Evolutionary conservation across 2,888 invertebrate species (phyloP).

Genomic region (Ethmia dodecea): DNA sequence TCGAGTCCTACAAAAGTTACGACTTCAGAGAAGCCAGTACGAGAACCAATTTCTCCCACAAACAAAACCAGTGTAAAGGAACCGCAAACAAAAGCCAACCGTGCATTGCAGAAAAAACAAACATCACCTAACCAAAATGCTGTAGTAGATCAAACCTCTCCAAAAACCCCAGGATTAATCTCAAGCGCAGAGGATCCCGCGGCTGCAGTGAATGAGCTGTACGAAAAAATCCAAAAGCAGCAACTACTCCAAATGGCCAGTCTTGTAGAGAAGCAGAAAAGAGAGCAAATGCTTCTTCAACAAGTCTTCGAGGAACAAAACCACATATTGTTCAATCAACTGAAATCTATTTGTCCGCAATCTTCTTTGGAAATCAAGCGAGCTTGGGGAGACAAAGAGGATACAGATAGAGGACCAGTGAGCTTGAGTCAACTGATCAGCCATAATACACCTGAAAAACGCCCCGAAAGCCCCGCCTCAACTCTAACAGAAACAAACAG

Average conservation of each 20-base stretch:
- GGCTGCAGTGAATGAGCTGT: constrained; percentile 52
- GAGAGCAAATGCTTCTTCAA: constrained; percentile 79
- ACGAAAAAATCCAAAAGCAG: constrained; percentile 77
- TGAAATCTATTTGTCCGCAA: constrained; percentile 61
- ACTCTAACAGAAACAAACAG: constrained; percentile 53
- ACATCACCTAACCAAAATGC: neutral
- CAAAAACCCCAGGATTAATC: neutral
- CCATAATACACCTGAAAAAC: constrained; percentile 34
- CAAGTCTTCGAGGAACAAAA: constrained; percentile 83
- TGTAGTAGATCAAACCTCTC: neutral
- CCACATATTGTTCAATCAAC: constrained; percentile 70
- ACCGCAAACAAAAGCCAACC: neutral
- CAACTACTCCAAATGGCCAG: constrained; percentile 81
- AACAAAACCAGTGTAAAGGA: neutral
- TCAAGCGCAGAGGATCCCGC: constrained; percentile 55
- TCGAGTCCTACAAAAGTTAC: constrained; percentile 32
- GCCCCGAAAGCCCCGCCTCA: constrained; percentile 33
- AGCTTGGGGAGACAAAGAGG: constrained; percentile 51
- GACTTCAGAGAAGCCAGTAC: constrained; percentile 23
- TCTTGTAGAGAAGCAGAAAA: constrained; percentile 80
- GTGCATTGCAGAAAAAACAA: neutral
- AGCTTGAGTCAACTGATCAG: constrained; percentile 64
- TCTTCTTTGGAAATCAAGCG: constrained; percentile 50
- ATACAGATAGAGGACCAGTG: constrained; percentile 48
- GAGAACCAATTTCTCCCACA: constrained; percentile 9